Evolutionary conservation across 2,113 vertebrate species (phyloP).

Genomic region (Recurvirostra avosetta): DNA sequence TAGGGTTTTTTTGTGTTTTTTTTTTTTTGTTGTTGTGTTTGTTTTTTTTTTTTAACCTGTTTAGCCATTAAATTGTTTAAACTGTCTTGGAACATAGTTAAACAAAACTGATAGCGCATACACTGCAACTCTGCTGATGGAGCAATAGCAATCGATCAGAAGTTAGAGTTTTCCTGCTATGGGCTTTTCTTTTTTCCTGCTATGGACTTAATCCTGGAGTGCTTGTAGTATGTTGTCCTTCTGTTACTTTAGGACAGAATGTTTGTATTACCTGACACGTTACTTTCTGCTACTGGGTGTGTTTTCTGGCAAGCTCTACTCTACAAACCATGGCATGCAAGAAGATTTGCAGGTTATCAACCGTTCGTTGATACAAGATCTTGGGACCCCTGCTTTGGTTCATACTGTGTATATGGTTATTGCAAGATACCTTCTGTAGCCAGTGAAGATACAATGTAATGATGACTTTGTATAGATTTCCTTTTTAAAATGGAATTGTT

Average conservation of each 20-base stretch:
- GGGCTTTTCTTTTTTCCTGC: neutral
- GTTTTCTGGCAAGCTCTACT: neutral
- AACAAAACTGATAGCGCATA: constrained; percentile 27
- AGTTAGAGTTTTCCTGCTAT: neutral
- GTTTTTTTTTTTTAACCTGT: neutral
- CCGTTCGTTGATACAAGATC: neutral
- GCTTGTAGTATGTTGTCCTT: neutral
- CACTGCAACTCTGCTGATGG: constrained; percentile 13
- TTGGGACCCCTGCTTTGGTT: neutral
- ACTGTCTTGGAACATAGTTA: constrained; percentile 32
- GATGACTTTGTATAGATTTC: neutral
- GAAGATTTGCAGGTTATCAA: neutral
- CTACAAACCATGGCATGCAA: neutral
- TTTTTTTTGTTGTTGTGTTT: no score
- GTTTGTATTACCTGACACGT: neutral
- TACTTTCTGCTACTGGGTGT: neutral
- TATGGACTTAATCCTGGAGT: neutral
- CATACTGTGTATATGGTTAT: neutral
- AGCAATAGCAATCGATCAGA: constrained; percentile 32
- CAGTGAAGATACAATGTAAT: neutral
- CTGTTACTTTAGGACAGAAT: neutral
- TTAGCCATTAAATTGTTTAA: constrained; percentile 57
- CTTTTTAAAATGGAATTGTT: neutral
- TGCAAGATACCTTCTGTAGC: neutral
- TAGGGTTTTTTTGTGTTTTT: neutral